A percentile compares a stretch with the other conserved stretches of the same genome.
phyloP scores from a whole-genome alignment of 1,140 invertebrate species.

The Drosophila kohkoa region DNA sequence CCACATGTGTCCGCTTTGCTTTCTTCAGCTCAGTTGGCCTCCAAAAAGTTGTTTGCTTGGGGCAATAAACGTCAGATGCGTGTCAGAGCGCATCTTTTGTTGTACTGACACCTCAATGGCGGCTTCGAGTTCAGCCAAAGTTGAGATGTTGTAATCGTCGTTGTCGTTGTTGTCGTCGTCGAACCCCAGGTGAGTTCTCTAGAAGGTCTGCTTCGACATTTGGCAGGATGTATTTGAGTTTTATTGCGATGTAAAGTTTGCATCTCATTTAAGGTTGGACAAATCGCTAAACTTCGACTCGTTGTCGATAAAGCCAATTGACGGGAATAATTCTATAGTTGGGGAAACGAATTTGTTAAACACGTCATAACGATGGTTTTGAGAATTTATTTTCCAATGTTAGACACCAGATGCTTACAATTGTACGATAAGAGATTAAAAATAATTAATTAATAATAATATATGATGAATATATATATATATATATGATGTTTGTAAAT shows the following conservation, averaged over 20 bases:
- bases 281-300: conserved; percentile 55
- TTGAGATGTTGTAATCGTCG: conserved; percentile 28
- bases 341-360: neutral
- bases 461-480: too few relatives aligned
- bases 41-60: conserved; percentile 59
- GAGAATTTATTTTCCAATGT: too few relatives aligned
- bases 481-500: too few relatives aligned
- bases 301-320: neutral
- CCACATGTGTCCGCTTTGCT: conserved; percentile 3
- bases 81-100: conserved; percentile 75
- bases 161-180: neutral
- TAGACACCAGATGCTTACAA: too few relatives aligned
- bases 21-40: conserved; percentile 30
- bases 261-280: conserved; percentile 31
- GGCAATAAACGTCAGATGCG: conserved; percentile 79
- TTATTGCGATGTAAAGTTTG: conserved; percentile 37
- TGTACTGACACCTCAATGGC: conserved; percentile 73
- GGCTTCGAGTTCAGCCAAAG: conserved; percentile 40
- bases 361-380: neutral
- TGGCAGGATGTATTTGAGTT: conserved; percentile 66
- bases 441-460: too few relatives aligned
- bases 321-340: neutral
- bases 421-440: too few relatives aligned
- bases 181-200: conserved; percentile 15
- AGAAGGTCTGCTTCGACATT: conserved; percentile 22